Base-by-base conservation (phyloP, 2,888 invertebrate genomes). In the Ichneumoninae sp. region DNA sequence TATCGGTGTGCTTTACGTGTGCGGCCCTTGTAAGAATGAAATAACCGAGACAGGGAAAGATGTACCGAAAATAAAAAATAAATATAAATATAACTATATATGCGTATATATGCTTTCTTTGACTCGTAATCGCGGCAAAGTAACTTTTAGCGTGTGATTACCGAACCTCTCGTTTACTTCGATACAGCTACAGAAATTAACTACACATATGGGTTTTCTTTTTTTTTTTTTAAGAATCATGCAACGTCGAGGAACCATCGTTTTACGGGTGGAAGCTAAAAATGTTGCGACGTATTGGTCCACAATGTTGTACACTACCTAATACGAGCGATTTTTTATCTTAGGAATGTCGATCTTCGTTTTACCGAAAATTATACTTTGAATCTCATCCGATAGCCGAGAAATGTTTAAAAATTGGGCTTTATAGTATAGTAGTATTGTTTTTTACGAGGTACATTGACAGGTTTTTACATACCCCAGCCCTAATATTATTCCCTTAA, bases 1-100 rank as follows among this genome's bases (percentile, higher is more conserved):
- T 85, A 86, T 85, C 60, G 82, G 76, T 85, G 85, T 86, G 82
- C 80, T 80, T 82, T 84, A 86, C 85, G 83, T 84, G 78, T 75
- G 79, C 81, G 85, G 80, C 65, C 78, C 57, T 44, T 62, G 54
- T 79, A 82, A 57, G 65, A 62, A 65, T 69, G 66, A 40, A 54
- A 68, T 72, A 52, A 47, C n/a, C 62, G 19, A 62, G 44, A 66
- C 30, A 57, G 65, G 54, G 36, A 70, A 66, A 65, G 33, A 75
- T 44, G 26, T 26, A 54, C 72, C 57, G 22, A 44, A 72, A 40
- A 60, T 16, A 33, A 30, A 26, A 26, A 3, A 26, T 8, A 52
- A 16, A 16, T n/a, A 54, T 8, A 54, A 52, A 52, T 22, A 8
- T 54, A 19, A 54, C 54, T 22, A 22, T 10, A 54, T 54, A 22